Evolutionary conservation across 2,888 invertebrate species (phyloP).

Genomic region (Volucella inflata): DNA sequence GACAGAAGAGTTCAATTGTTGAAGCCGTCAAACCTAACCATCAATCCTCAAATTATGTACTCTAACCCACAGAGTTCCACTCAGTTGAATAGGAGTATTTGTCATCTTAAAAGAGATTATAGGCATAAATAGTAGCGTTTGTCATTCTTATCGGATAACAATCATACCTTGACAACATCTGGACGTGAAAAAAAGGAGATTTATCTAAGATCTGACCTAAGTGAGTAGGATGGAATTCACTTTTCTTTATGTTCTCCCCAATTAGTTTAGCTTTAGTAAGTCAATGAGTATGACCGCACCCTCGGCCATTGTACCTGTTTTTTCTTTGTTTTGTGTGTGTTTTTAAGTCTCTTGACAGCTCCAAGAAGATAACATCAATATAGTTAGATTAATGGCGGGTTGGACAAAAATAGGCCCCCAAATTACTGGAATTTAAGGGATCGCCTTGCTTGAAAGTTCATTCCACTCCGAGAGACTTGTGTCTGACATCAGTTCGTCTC

Average conservation of each 20-base stretch:
- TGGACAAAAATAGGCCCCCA: background rate
- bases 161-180: conserved; percentile 36
- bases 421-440: background rate
- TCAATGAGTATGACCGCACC: background rate
- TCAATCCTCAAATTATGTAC: conserved; percentile 42
- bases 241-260: conserved; percentile 1
- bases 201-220: conserved; percentile 1
- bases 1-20: conserved; percentile 14
- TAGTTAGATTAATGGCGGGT: conserved; percentile 40
- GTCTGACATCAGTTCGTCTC: background rate
- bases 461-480: background rate
- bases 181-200: background rate
- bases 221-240: conserved; percentile 18
- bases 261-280: conserved; percentile 26
- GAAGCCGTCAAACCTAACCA: conserved; percentile 19
- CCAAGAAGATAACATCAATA: conserved; percentile 46
- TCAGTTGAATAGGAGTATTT: conserved; percentile 29
- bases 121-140: conserved; percentile 40
- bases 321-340: background rate
- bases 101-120: conserved; percentile 58
- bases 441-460: background rate
- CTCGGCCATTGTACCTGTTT: conserved; percentile 7
- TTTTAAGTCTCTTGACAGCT: conserved; percentile 36
- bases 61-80: background rate
- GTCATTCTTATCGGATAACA: conserved; percentile 46